Conservation (phyloP, 1,140 invertebrate genomes). For the Temnothorax longispinosus region DNA sequence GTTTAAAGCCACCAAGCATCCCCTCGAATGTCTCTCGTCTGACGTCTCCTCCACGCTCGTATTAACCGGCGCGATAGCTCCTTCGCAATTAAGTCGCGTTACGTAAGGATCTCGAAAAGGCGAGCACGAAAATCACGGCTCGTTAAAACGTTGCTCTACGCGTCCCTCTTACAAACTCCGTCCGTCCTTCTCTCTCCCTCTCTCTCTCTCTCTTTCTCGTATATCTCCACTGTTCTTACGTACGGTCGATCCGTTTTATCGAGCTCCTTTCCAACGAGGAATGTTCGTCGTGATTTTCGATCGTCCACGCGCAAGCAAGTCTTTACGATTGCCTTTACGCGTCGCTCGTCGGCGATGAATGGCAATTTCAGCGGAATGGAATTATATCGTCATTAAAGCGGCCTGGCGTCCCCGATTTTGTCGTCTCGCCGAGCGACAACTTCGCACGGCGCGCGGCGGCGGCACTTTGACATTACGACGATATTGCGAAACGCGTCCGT, state of each 20-base stretch:
- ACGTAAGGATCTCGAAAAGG: conserved; percentile 82
- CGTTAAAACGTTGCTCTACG: conserved; percentile 75
- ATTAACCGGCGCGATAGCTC: conserved; percentile 85
- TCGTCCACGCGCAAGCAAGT: conserved; percentile 8
- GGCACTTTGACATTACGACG: conserved; percentile 21
- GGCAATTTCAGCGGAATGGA: conserved; percentile 62
- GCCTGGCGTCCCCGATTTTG: conserved; percentile 55
- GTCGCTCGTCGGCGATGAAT: conserved; percentile 68
- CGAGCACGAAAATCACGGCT: conserved; percentile 78
- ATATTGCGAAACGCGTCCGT: conserved; percentile 7
- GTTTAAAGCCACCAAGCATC: conserved; percentile 75
- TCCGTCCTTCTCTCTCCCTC: neutral
- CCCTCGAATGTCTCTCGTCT: conserved; percentile 72
- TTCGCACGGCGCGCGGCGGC: conserved; percentile 21
- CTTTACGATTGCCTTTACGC: conserved; percentile 68
- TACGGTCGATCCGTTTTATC: conserved; percentile 63
- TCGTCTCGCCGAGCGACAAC: conserved; percentile 31
- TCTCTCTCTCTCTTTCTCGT: neutral
- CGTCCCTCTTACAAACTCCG: conserved; percentile 34
- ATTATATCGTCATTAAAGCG: conserved; percentile 64
- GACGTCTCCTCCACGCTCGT: conserved; percentile 73
- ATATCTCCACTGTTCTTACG: conserved; percentile 51
- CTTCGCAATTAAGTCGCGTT: conserved; percentile 86
- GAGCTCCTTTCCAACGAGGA: conserved; percentile 38
- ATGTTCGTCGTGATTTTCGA: conserved; percentile 67